Evolutionary conservation across 2,888 invertebrate genomes (phyloP).

Genomic region (Tipula helvola): DNA sequence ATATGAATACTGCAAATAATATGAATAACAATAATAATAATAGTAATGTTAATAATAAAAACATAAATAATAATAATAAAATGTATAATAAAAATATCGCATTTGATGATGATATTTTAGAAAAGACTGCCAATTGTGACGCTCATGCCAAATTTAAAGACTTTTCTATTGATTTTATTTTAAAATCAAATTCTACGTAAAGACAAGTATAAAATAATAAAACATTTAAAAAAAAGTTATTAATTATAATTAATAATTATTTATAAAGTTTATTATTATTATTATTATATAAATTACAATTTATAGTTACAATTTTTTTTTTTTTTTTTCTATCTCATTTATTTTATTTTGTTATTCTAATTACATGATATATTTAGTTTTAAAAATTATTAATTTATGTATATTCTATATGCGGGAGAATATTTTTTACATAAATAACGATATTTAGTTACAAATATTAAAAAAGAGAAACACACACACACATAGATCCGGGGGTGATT

Average conservation of each 20-base stretch:
- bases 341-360: background rate
- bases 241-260: background rate
- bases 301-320: background rate
- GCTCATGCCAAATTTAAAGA: constrained; percentile 36
- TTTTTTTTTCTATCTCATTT: background rate
- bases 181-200: constrained; percentile 21
- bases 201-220: background rate
- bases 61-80: constrained; percentile 7
- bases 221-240: background rate
- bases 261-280: background rate
- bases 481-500: background rate
- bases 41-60: background rate
- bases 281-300: background rate
- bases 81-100: constrained; percentile 4
- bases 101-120: constrained; percentile 8
- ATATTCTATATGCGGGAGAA: background rate
- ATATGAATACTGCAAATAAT: background rate
- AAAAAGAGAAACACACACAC: background rate
- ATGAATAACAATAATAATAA: background rate
- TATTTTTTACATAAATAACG: background rate
- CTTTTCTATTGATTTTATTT: constrained; percentile 35
- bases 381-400: background rate
- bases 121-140: constrained; percentile 22
- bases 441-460: background rate
- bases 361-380: background rate